These are phyloP conservation scores for Papilio elwesi DNA, from an alignment of 2,888 invertebrate species.

Conservation along the genomic window DNA sequence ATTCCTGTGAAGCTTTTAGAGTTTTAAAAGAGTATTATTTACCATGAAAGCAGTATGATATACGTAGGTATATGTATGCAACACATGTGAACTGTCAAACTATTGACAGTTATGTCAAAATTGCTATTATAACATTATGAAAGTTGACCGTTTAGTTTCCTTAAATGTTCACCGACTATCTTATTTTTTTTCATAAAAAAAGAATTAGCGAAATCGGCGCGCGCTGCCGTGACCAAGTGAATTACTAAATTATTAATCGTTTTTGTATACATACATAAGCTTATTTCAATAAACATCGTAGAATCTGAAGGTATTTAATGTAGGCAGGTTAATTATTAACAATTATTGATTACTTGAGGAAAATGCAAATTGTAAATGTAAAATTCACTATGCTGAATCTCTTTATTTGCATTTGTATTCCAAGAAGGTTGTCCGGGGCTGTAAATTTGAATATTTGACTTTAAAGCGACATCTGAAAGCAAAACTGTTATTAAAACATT, in stretches of 20 bases:
- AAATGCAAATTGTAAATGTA: constrained; percentile 15
- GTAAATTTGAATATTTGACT: constrained; percentile 6
- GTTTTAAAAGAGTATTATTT: too few species aligned
- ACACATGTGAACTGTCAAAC: too few species aligned
- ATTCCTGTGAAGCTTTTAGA: too few species aligned
- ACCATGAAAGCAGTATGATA: too few species aligned
- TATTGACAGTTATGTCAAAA: too few species aligned
- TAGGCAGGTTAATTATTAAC: background rate
- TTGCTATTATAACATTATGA: background rate
- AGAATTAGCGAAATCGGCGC: too few species aligned
- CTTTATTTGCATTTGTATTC: constrained; percentile 12
- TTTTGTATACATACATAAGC: too few species aligned
- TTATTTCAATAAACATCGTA: background rate
- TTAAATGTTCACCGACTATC: too few species aligned
- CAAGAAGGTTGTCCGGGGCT: background rate
- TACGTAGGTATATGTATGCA: too few species aligned
- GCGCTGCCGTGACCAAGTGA: too few species aligned
- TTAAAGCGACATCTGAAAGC: constrained; percentile 1
- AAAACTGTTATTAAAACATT: background rate
- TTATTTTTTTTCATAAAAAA: too few species aligned
- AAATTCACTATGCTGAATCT: background rate
- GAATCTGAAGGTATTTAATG: background rate
- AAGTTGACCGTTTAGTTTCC: background rate
- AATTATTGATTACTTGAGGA: background rate
- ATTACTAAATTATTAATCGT: too few species aligned